phyloP scores from a whole-genome alignment of 2,113 vertebrate species.

The Dicentrarchus labrax region DNA sequence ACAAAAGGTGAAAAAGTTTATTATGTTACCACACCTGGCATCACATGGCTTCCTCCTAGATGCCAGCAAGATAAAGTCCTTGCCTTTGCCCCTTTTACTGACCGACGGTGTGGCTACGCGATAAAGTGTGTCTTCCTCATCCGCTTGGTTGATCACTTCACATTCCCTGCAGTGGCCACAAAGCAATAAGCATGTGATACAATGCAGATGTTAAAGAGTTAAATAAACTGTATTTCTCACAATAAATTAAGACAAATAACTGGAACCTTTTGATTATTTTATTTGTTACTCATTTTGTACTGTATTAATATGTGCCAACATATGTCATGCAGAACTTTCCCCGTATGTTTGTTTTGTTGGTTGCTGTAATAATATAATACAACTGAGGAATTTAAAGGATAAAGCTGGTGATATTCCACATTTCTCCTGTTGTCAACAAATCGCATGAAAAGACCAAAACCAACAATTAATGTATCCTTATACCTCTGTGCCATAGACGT shows the following conservation, averaged over 20 bases:
- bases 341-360: background rate
- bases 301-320: no score
- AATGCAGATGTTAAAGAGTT: background rate
- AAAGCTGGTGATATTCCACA: background rate
- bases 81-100: slow-evolving; percentile 83
- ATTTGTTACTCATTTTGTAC: no score
- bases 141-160: slow-evolving; percentile 89
- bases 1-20: background rate
- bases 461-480: background rate
- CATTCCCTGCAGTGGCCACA: slow-evolving; percentile 82
- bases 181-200: background rate
- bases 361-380: background rate
- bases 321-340: background rate
- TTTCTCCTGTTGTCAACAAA: background rate
- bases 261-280: background rate
- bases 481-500: background rate
- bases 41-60: slow-evolving; percentile 92
- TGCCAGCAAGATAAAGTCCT: slow-evolving; percentile 93
- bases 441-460: background rate
- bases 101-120: slow-evolving; percentile 87
- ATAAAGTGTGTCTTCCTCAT: slow-evolving; percentile 93
- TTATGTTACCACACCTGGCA: slow-evolving; percentile 81
- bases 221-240: background rate
- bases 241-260: background rate
- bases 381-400: background rate